phyloP scores from a whole-genome alignment of 2,797 vertebrate genomes.

The Todus mexicanus region DNA sequence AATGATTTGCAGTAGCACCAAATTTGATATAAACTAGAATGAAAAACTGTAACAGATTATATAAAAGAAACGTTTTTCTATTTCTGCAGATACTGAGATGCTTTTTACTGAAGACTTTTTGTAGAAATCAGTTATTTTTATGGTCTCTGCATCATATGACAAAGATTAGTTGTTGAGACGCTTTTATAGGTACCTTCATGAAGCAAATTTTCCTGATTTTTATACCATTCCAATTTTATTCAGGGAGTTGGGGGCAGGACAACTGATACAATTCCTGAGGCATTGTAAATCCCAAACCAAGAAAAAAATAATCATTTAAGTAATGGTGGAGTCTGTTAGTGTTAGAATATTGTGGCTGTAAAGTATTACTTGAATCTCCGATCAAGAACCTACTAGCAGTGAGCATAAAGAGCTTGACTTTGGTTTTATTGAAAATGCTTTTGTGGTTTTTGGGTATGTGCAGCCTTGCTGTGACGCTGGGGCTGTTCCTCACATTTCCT shows the following conservation, averaged over 20 bases:
- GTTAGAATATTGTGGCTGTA: not conserved
- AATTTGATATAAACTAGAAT: not conserved
- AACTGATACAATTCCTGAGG: not conserved
- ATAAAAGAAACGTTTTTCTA: not conserved
- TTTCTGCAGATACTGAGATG: not conserved
- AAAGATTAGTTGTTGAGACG: not conserved
- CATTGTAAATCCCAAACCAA: not conserved
- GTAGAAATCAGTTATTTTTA: not conserved
- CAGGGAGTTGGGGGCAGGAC: not conserved
- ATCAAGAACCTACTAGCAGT: not conserved
- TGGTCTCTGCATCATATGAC: not conserved
- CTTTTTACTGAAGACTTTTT: not conserved
- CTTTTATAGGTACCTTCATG: not conserved
- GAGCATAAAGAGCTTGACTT: not conserved
- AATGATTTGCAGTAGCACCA: not conserved
- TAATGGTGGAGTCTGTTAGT: not conserved
- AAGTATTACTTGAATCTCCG: not conserved
- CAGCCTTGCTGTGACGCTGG: not conserved
- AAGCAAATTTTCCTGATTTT: not conserved
- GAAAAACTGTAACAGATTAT: not conserved
- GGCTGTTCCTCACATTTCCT: not conserved
- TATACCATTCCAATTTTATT: not conserved
- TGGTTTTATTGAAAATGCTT: not conserved
- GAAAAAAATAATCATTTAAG: not conserved
- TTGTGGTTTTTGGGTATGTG: not conserved